Conservation (phyloP, 1,140 invertebrate species). For the Phymastichus coffea region DNA sequence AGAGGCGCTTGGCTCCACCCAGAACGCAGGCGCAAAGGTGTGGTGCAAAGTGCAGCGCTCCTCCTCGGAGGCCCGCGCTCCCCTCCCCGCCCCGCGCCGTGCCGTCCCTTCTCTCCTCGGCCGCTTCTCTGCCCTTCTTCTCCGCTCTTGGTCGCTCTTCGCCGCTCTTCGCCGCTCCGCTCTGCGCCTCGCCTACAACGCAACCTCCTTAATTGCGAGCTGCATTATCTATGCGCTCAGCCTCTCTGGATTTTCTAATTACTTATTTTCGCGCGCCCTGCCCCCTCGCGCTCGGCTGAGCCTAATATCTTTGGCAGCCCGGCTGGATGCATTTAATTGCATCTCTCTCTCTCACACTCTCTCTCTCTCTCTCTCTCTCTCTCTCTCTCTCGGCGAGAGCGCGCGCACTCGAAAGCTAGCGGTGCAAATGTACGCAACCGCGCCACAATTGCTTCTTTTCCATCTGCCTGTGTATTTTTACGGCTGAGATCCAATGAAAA, state of each 20-base stretch:
- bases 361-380: neutral
- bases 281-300: constrained; percentile 8
- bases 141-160: neutral
- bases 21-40: neutral
- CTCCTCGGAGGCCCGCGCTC: neutral
- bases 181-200: too few species aligned
- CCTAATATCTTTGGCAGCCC: constrained; percentile 34
- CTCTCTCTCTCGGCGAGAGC: neutral
- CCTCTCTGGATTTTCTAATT: constrained; percentile 33
- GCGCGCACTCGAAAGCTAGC: too few species aligned
- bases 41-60: neutral
- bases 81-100: constrained; percentile 2
- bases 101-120: neutral
- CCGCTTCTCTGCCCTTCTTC: constrained; percentile 12
- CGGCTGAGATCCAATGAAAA: too few species aligned
- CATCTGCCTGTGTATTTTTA: too few species aligned
- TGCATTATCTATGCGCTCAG: constrained; percentile 39
- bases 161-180: constrained; percentile 29
- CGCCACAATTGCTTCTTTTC: too few species aligned
- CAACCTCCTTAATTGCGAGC: constrained; percentile 38
- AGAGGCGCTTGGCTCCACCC: constrained; percentile 55
- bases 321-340: constrained; percentile 33
- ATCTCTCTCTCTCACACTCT: constrained; percentile 17
- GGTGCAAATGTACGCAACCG: too few species aligned
- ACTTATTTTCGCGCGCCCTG: constrained; percentile 33